phyloP scores from a whole-genome alignment of 1,140 invertebrate genomes.

The Drosophila tsacasi region DNA sequence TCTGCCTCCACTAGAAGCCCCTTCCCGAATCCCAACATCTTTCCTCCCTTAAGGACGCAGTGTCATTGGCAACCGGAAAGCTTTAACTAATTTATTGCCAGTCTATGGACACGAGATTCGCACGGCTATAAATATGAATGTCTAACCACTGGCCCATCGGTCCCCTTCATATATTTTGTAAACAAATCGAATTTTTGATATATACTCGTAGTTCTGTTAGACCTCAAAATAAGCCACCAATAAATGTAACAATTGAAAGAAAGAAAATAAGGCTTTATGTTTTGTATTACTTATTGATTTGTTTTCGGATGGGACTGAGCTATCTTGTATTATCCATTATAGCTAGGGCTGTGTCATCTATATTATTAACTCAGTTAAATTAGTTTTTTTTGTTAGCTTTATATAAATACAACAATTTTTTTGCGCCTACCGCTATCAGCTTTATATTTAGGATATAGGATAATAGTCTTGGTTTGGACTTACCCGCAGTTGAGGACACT shows the following conservation, averaged over 20 bases:
- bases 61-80: conserved; percentile 23
- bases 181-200: conserved; percentile 57
- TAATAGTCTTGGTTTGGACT: too few species aligned
- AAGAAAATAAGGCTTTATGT: not conserved
- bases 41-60: conserved; percentile 6
- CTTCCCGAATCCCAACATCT: not conserved
- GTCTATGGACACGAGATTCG: conserved; percentile 6
- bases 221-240: conserved; percentile 33
- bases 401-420: too few species aligned
- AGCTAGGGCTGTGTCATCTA: not conserved
- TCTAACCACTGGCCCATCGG: conserved; percentile 3
- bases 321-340: too few species aligned
- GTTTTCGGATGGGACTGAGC: not conserved
- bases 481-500: too few species aligned
- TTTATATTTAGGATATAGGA: too few species aligned
- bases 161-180: conserved; percentile 50
- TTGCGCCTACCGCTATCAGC: too few species aligned
- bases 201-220: conserved; percentile 59
- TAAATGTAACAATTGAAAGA: conserved; percentile 40
- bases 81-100: conserved; percentile 51
- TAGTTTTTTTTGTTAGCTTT: too few species aligned
- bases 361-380: not conserved
- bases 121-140: not conserved
- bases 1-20: conserved; percentile 56
- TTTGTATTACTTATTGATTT: not conserved